These are phyloP conservation scores for Cephalopterus ornatus DNA, from an alignment of 2,113 vertebrate genomes.

Conservation along the genomic window DNA sequence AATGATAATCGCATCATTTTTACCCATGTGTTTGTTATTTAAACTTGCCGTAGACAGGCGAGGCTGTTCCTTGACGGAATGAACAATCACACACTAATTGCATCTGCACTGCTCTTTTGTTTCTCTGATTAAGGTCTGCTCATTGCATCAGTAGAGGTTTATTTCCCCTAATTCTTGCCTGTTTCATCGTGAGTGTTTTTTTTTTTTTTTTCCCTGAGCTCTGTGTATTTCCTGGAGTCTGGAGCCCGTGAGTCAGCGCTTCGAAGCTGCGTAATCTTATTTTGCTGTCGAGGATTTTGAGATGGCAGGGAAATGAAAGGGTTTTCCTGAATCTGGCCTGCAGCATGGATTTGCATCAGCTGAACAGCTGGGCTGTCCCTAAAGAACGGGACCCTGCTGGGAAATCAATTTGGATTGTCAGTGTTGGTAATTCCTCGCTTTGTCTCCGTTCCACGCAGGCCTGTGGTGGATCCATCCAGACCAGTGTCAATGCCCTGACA, in stretches of 20 bases:
- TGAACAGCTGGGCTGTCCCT: background rate
- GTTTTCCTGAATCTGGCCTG: background rate
- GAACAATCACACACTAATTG: accelerated
- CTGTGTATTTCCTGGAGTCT: background rate
- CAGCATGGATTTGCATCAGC: background rate
- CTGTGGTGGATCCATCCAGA: conserved; percentile 97
- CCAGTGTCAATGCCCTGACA: conserved; percentile 82
- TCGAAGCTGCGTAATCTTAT: background rate
- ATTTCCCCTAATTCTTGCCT: background rate
- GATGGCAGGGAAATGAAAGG: background rate
- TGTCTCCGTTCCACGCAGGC: conserved; percentile 72
- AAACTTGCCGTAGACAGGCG: background rate
- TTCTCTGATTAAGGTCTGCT: background rate
- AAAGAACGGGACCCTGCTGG: background rate
- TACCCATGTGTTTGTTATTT: background rate
- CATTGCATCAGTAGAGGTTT: background rate
- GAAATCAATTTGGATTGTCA: background rate
- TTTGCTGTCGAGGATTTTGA: background rate
- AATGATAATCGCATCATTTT: accelerated
- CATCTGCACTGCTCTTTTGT: background rate
- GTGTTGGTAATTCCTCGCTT: accelerated
- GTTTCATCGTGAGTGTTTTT: background rate
- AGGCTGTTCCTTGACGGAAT: background rate
- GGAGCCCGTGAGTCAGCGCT: background rate
- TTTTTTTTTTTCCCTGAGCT: background rate